phyloP scores from a whole-genome alignment of 2,797 vertebrate species.

The Phalanger gymnotis region DNA sequence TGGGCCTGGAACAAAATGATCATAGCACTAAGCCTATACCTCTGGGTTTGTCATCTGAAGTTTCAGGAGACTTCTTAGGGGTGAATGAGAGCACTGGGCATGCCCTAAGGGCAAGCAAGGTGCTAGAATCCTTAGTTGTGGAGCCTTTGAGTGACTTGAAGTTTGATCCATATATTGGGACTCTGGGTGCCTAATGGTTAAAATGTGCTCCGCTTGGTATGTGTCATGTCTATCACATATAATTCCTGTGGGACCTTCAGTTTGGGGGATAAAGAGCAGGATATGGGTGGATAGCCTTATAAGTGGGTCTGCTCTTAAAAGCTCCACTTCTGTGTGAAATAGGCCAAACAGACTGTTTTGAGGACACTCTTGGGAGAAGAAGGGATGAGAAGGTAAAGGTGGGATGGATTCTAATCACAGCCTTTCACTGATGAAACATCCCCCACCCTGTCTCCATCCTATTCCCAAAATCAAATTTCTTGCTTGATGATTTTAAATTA shows the following conservation, averaged over 20 bases:
- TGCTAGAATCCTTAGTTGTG: not conserved
- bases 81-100: not conserved
- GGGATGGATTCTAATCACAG: not conserved
- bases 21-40: not conserved
- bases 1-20: not conserved
- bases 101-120: not conserved
- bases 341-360: not conserved
- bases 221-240: not conserved
- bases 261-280: not conserved
- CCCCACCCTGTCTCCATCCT: fast-evolving
- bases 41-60: not conserved
- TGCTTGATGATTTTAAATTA: not conserved
- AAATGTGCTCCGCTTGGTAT: not conserved
- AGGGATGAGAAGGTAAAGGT: constrained; percentile 33
- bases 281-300: not conserved
- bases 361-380: constrained; percentile 59
- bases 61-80: not conserved
- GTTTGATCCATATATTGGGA: not conserved
- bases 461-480: not conserved
- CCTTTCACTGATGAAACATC: not conserved
- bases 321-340: not conserved
- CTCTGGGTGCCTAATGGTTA: not conserved
- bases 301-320: not conserved
- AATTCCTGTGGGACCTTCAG: not conserved
- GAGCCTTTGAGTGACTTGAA: not conserved